Conservation (phyloP, 2,888 invertebrate genomes). For the Megastigmus dorsalis region DNA sequence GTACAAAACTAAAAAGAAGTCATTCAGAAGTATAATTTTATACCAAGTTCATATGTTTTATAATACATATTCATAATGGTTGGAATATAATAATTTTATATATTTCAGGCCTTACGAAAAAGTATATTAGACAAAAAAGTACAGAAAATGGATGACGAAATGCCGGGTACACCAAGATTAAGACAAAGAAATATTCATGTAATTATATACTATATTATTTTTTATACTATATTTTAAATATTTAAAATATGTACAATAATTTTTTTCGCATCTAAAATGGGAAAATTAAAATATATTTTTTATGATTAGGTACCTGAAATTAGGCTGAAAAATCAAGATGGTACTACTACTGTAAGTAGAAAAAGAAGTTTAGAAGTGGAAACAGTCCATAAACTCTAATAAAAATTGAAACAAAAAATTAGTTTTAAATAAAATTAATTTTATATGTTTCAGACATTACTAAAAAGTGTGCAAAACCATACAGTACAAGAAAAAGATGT, state of each 20-base stretch:
- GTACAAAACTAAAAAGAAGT: conserved; percentile 16
- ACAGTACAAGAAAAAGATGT: neutral
- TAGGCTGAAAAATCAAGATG: neutral
- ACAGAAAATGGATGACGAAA: neutral
- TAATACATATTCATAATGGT: too few species aligned
- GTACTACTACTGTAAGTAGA: neutral
- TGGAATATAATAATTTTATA: too few species aligned
- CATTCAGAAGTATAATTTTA: conserved; percentile 32
- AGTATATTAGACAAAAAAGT: neutral
- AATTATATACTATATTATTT: neutral
- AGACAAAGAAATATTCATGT: neutral
- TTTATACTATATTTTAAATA: neutral
- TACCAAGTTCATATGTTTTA: too few species aligned
- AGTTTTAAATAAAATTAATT: too few species aligned
- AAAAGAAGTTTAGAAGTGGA: conserved; percentile 22
- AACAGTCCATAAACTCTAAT: too few species aligned
- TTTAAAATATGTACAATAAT: too few species aligned
- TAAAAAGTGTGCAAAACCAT: neutral
- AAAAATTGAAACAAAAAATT: too few species aligned
- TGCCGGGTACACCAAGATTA: neutral
- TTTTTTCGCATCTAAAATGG: too few species aligned
- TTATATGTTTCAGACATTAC: too few species aligned
- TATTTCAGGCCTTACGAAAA: conserved; percentile 13
- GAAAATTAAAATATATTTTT: neutral
- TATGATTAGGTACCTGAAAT: neutral